Percentiles rank a stretch among this genome's conserved stretches.
These are phyloP conservation scores for Vanessa tameamea DNA, from an alignment of 1,140 invertebrate genomes.

Conservation along the genomic window DNA sequence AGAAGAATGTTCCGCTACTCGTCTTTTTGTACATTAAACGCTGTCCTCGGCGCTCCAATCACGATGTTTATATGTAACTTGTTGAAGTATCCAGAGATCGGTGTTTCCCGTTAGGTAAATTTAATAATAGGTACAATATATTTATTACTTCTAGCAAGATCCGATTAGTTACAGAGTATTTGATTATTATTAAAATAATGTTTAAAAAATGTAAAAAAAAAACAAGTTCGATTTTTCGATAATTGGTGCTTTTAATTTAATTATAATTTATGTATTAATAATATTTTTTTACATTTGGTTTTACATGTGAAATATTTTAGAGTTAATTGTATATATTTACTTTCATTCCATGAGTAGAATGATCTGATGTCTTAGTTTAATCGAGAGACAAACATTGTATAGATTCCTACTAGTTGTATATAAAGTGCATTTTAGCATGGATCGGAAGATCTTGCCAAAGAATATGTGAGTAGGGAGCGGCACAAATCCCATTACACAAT, in stretches of 20 bases:
- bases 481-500: conserved; percentile 55
- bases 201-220: background rate
- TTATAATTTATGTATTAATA: conserved; percentile 9
- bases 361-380: conserved; percentile 14
- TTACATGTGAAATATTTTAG: conserved; percentile 4
- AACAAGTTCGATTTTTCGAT: background rate
- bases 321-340: conserved; percentile 25
- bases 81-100: conserved; percentile 4
- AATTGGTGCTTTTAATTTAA: conserved; percentile 13
- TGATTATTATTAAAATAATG: too few species aligned
- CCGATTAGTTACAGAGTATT: background rate
- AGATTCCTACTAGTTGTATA: conserved; percentile 52
- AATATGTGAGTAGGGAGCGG: conserved; percentile 37
- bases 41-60: background rate
- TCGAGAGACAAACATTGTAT: conserved; percentile 6
- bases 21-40: background rate
- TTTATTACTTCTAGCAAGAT: conserved; percentile 5
- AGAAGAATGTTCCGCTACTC: background rate
- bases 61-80: background rate
- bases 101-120: background rate
- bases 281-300: background rate
- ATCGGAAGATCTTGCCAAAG: conserved; percentile 46
- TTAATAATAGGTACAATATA: conserved; percentile 5
- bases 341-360: conserved; percentile 23
- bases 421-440: conserved; percentile 37